Percentiles rank a stretch among this genome's conserved stretches.
These are phyloP conservation scores for Bombus superbus DNA, from an alignment of 1,140 invertebrate species.

Conservation along the genomic window DNA sequence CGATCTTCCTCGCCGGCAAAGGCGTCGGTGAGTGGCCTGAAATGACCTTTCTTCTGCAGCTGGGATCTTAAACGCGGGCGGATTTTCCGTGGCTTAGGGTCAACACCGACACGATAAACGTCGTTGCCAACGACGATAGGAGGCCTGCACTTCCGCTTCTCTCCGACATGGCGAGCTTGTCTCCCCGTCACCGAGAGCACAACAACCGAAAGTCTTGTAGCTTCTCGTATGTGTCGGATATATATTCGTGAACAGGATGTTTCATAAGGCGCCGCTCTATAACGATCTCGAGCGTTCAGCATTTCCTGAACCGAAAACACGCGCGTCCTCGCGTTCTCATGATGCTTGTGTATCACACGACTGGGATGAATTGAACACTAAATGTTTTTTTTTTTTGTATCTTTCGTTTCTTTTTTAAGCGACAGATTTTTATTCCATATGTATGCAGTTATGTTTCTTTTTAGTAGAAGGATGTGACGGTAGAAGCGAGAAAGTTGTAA, in stretches of 20 bases:
- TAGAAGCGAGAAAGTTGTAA: too few species aligned
- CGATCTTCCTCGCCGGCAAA: constrained; percentile 37
- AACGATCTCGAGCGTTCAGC: constrained; percentile 28
- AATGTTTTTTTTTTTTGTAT: not conserved
- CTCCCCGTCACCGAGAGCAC: not conserved
- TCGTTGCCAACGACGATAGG: not conserved
- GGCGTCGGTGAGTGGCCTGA: constrained; percentile 52
- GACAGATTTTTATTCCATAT: not conserved
- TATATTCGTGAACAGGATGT: constrained; percentile 50
- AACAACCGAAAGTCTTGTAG: constrained; percentile 21
- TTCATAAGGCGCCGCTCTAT: constrained; percentile 47
- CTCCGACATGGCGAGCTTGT: not conserved
- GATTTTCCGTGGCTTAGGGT: constrained; percentile 26
- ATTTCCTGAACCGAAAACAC: constrained; percentile 40
- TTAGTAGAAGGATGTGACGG: too few species aligned
- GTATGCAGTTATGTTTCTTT: too few species aligned
- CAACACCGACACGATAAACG: constrained; percentile 19
- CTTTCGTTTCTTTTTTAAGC: not conserved
- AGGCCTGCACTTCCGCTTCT: constrained; percentile 21
- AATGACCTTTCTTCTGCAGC: constrained; percentile 46
- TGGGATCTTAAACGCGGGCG: constrained; percentile 30
- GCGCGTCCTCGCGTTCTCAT: not conserved
- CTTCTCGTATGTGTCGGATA: constrained; percentile 20
- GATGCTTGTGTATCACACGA: not conserved
- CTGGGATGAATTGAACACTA: not conserved